Conservation (phyloP, 2,797 vertebrate species). For the Aplochiton taeniatus region DNA sequence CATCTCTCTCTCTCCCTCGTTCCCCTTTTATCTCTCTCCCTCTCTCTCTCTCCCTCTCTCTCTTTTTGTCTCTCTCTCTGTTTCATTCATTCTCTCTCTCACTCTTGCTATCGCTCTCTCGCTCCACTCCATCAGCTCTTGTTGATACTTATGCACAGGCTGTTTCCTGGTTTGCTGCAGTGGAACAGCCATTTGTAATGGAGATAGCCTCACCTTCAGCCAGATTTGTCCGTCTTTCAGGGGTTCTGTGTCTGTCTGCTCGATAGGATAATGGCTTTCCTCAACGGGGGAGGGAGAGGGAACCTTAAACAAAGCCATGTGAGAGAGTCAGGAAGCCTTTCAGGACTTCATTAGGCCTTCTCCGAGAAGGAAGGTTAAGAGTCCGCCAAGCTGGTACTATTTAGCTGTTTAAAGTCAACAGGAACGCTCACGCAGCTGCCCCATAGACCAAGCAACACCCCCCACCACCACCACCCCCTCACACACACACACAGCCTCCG, state of each 20-base stretch:
- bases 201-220: conserved; percentile 31
- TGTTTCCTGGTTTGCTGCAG: conserved; percentile 21
- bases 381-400: conserved; percentile 82
- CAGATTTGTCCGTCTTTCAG: background rate
- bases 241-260: conserved; percentile 37
- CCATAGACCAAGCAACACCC: conserved; percentile 41
- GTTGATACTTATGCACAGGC: conserved; percentile 22
- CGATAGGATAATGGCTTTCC: conserved; percentile 80
- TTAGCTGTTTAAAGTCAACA: conserved; percentile 83
- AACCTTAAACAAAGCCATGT: conserved; percentile 82
- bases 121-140: conserved; percentile 27
- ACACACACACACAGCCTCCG: too few species aligned
- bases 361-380: conserved; percentile 76
- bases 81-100: conserved; percentile 15
- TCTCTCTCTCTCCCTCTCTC: conserved; percentile 11
- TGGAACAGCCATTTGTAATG: conserved; percentile 26
- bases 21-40: conserved; percentile 16
- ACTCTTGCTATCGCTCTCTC: conserved; percentile 14
- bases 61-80: conserved; percentile 11
- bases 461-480: background rate
- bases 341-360: conserved; percentile 83
- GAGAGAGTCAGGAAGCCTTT: conserved; percentile 82
- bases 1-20: conserved; percentile 27
- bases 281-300: conserved; percentile 60
- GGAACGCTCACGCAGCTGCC: conserved; percentile 78